phyloP scores from a whole-genome alignment of 2,797 vertebrate species.

The Trachurus trachurus region DNA sequence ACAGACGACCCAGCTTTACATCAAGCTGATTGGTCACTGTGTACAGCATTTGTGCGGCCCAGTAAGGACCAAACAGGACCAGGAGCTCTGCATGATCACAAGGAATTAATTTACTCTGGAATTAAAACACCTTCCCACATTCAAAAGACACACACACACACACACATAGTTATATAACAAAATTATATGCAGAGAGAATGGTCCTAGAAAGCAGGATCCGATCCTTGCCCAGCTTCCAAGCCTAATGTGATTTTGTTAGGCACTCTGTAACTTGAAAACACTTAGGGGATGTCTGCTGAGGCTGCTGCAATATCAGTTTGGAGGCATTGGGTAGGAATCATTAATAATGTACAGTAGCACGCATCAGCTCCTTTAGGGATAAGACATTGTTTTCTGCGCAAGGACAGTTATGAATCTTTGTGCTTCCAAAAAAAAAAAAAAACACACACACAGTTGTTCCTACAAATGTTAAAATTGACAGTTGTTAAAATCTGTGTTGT shows the following conservation, averaged over 20 bases:
- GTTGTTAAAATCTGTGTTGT: conserved; percentile 40
- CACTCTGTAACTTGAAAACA: background rate
- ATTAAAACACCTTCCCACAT: background rate
- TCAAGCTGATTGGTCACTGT: background rate
- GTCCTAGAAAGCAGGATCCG: background rate
- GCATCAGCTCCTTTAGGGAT: background rate
- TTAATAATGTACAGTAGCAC: background rate
- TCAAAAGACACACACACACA: background rate
- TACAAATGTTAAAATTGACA: background rate
- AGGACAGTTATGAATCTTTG: background rate
- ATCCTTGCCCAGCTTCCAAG: no score
- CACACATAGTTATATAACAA: background rate
- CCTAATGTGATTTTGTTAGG: background rate
- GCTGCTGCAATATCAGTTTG: background rate
- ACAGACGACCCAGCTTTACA: background rate
- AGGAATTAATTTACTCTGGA: background rate
- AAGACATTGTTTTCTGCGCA: background rate
- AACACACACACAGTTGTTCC: background rate
- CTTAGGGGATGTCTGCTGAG: background rate
- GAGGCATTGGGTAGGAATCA: background rate
- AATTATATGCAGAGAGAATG: background rate
- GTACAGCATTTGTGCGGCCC: background rate
- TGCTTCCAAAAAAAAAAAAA: no score
- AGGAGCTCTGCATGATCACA: background rate
- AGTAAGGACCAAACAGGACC: no score